Base-by-base conservation (phyloP, 2,888 invertebrate species). In the Clitarchus hookeri region DNA sequence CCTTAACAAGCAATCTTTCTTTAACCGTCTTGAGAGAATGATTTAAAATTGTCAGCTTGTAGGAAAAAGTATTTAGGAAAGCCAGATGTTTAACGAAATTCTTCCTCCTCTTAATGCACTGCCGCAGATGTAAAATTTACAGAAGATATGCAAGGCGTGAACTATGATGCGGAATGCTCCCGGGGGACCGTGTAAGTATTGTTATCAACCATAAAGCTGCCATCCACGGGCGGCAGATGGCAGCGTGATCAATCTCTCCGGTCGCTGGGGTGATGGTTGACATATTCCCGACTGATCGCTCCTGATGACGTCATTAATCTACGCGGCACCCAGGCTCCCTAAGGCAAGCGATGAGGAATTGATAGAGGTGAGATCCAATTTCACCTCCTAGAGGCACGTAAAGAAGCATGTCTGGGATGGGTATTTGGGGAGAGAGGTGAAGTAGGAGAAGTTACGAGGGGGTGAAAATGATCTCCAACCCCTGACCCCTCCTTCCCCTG, bases 281-380 rank as follows among this genome's bases (percentile, higher is more conserved):
- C 65, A 65, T n/a, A 23, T 65, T 65, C 65, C 23, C 82, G 82
- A 82, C 36, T 82, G 82, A 82, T 82, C 27, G 82, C 36, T 44
- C 36, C 44, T 82, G 82, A 82, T 82, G 82, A 82, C 82, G 82
- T 82, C 82, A 82, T 82, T 82, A 82, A 82, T 82, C 82, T 44
- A 36, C 82, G 36, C 8, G 82, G 36, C 6, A n/a, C 23, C 65
- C n/a, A 8, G 23, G 65, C 12, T 48, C 65, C 82, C 44, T 82
- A 82, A n/a, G 82, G 36, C 82, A 23, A n/a, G 82, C 16, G 82
- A 82, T 82, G 82, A 82, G 82, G 82, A 82, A 82, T 82, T 82
- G 82, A 82, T 82, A 82, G 82, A 44, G 36, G 23, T 44, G 27
- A 36, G 27, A 82, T 82, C 82, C 82, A 82, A 82, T 82, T 27